Base-by-base conservation (phyloP, 2,888 invertebrate species). In the Adelphocoris suturalis region DNA sequence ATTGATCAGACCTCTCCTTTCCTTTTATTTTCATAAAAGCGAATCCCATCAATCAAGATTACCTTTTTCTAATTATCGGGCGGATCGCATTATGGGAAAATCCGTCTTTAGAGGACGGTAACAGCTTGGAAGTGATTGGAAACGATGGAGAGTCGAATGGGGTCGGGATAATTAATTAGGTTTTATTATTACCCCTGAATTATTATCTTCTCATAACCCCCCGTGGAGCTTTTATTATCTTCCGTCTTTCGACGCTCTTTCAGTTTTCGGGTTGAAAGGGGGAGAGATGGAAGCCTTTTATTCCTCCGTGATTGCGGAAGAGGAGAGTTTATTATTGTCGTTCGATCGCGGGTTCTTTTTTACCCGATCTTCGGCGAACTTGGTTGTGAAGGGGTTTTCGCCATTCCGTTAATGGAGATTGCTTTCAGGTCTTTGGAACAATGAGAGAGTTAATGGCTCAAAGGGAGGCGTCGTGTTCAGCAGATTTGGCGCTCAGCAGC, bases 121-220 rank as follows among this genome's bases (percentile, higher is more conserved):
- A 52, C 52, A 52, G 52, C 52, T 52, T 52, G 52, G 16, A 52
- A 52, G 52, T 52, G 52, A 52, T 52, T 52, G 52, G 52, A 11
- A 14, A 16, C 52, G 52, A 52, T 52, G 52, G 16, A 16, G 14
- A 11, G 52, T 12, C 14, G 52, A 52, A 52, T 52, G 14, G 16
- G 52, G 52, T 52, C 52, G 52, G 52, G 52, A 52, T 52, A 52
- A 52, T 52, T 52, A 52, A 52, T 52, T 52, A 52, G 52, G 52
- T 52, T 52, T 52, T 52, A 52, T 12, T 52, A 52, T 52, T 52
- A 12, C 52, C 52, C 37, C 52, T 52, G 52, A 52, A 52, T 52
- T 52, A 52, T 52, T 52, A 52, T 52, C 52, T 16, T 16, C 52
- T 52, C 16, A 52, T 16, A 14, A 52, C 16, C 52, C 11, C 37